phyloP scores from a whole-genome alignment of 2,113 vertebrate species.

The Upupa epops region DNA sequence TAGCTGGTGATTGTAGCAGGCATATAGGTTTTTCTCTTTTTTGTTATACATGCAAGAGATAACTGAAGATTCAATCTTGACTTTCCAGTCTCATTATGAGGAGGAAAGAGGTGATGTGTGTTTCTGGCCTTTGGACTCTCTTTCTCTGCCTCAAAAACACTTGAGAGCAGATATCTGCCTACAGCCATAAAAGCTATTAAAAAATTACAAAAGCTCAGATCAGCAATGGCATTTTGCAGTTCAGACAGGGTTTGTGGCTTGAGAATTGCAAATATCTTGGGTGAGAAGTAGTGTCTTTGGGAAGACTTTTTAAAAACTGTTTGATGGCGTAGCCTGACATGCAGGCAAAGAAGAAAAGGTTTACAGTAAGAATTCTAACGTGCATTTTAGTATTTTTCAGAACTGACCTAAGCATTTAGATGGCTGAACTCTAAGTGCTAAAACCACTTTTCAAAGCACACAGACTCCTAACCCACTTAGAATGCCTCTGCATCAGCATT shows the following conservation, averaged over 20 bases:
- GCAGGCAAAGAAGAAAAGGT: not conserved
- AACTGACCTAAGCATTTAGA: not conserved
- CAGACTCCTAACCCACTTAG: not conserved
- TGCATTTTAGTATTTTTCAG: not conserved
- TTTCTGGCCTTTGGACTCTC: slow-evolving; percentile 26
- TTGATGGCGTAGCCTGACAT: not conserved
- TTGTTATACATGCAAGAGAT: not conserved
- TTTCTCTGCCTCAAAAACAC: slow-evolving; percentile 14
- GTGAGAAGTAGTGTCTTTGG: not conserved
- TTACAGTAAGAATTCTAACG: not conserved
- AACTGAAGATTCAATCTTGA: slow-evolving; percentile 37
- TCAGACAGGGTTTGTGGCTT: slow-evolving; percentile 7
- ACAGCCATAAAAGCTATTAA: slow-evolving; percentile 60
- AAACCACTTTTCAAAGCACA: not conserved
- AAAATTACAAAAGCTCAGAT: slow-evolving; percentile 53
- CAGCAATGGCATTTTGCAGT: slow-evolving; percentile 28
- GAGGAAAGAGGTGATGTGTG: slow-evolving; percentile 17
- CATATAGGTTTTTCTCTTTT: not conserved
- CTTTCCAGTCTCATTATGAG: slow-evolving; percentile 24
- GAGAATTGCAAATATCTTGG: slow-evolving; percentile 2
- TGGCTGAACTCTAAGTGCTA: not conserved
- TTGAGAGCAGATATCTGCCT: slow-evolving; percentile 37
- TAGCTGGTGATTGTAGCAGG: not conserved
- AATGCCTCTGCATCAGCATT: not conserved
- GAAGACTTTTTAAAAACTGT: slow-evolving; percentile 7